Evolutionary conservation across 2,113 vertebrate genomes (phyloP).

Genomic region (Nematolebias whitei): DNA sequence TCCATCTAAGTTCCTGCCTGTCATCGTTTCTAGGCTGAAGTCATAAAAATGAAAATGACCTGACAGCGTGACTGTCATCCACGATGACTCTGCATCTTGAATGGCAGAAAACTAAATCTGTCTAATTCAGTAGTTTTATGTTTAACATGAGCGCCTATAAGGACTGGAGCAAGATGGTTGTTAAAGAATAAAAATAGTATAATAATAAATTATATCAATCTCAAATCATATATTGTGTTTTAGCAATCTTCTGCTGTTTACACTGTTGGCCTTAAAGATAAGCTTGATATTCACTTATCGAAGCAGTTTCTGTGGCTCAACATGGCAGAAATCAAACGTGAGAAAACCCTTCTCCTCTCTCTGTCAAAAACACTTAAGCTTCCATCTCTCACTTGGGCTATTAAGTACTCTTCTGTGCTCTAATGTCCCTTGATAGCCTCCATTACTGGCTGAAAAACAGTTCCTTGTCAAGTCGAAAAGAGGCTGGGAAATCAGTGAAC

Average conservation of each 20-base stretch:
- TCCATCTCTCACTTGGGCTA: constrained; percentile 9
- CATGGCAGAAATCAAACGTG: neutral
- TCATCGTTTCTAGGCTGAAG: constrained; percentile 35
- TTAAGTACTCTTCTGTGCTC: constrained; percentile 35
- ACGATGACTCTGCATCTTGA: constrained; percentile 67
- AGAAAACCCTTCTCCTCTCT: constrained; percentile 7
- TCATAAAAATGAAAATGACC: constrained; percentile 39
- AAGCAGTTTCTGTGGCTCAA: neutral
- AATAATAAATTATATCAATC: too few relatives aligned
- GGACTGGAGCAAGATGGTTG: constrained; percentile 24
- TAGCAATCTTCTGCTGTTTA: too few relatives aligned
- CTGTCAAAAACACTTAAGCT: constrained; percentile 23
- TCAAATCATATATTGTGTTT: too few relatives aligned
- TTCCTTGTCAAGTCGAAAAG: constrained; percentile 48
- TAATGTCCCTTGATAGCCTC: constrained; percentile 42
- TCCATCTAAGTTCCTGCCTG: constrained; percentile 18
- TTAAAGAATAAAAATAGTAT: constrained; percentile 27
- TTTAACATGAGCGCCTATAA: constrained; percentile 31
- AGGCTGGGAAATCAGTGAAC: constrained; percentile 50
- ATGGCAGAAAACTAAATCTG: constrained; percentile 67
- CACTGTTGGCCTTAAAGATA: neutral
- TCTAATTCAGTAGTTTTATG: constrained; percentile 59
- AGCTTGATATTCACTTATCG: neutral
- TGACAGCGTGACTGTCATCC: constrained; percentile 56
- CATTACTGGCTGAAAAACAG: constrained; percentile 54